Conservation (phyloP, 37 sponge, comb jelly and placozoan genomes). For the Chondrosia reniformis region DNA sequence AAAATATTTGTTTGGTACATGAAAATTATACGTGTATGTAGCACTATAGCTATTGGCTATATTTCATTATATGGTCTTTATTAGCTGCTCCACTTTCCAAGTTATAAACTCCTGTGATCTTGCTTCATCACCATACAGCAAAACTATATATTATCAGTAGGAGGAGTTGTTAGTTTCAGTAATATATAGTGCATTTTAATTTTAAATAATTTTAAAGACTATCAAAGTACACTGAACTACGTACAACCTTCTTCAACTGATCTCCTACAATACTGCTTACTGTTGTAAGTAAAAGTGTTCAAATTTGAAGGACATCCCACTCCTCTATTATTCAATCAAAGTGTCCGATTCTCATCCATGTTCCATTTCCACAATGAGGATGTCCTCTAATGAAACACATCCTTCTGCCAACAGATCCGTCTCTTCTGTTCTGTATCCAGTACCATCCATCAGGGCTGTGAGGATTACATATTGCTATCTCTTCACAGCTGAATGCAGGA, state of each 20-base stretch:
- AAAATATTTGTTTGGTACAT: too few species aligned
- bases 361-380: background rate
- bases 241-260: background rate
- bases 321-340: background rate
- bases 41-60: too few species aligned
- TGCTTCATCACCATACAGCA: background rate
- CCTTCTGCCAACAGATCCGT: background rate
- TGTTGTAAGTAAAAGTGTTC: background rate
- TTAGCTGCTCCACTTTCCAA: background rate
- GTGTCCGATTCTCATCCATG: constrained; percentile 1
- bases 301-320: background rate
- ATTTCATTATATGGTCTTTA: too few species aligned
- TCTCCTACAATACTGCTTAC: background rate
- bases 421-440: background rate
- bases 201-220: background rate
- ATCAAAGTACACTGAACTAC: background rate
- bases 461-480: background rate
- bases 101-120: background rate
- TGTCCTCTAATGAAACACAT: background rate
- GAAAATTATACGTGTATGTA: too few species aligned
- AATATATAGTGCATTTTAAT: background rate
- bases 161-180: background rate
- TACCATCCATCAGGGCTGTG: background rate
- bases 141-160: background rate
- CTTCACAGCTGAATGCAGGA: background rate